Evolutionary conservation across 2,797 vertebrate species (phyloP), one percentile per base, ranked within the genome.

Genomic region (Zalophus californianus): DNA sequence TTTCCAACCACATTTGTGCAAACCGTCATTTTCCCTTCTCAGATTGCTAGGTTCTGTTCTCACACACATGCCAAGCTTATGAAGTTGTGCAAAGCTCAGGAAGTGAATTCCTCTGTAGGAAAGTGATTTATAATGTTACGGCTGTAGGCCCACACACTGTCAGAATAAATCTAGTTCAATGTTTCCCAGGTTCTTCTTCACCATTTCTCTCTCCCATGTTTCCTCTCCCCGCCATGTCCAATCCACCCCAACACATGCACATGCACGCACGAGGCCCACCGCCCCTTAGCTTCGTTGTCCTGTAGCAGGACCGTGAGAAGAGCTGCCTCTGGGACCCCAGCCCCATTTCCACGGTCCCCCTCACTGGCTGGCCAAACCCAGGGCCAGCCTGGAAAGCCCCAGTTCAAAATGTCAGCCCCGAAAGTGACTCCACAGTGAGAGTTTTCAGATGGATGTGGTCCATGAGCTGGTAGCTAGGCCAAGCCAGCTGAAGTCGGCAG

Each of bases 1-100:
- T 97, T 97, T 96, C 66, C 92, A 73, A 89, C 83, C 94, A 75
- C 66, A 68, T 93, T 92, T 96, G 85, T 80, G 92, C 62, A 90
- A 91, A n/a, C 48, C 75, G 4, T 77, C 56, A 25, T 95, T 96
- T 91, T 75, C 85, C 64, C 70, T 84, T 94, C 96, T 96, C 8
- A 2, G 8, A 27, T 87, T 91, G 97, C 93, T 92, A 70, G 56
- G 70, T 56, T 95, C 78, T 92, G 75, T 84, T 92, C 94, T 97
- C 70, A 79, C 11, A 56, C 62, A 72, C 91, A 92, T 70, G 58
- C 89, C 88, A 90, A 58, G 70, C 29, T 77, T 87, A 77, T 80
- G 86, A 90, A 87, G 93, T 48, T 95, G 54, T 94, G 16, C 60
- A 20, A 86, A 90, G 48, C 56, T 89, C 85, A 92, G 88, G 79